Base-by-base conservation (phyloP, 1,140 invertebrate genomes). In the Diploscapter pachys region DNA sequence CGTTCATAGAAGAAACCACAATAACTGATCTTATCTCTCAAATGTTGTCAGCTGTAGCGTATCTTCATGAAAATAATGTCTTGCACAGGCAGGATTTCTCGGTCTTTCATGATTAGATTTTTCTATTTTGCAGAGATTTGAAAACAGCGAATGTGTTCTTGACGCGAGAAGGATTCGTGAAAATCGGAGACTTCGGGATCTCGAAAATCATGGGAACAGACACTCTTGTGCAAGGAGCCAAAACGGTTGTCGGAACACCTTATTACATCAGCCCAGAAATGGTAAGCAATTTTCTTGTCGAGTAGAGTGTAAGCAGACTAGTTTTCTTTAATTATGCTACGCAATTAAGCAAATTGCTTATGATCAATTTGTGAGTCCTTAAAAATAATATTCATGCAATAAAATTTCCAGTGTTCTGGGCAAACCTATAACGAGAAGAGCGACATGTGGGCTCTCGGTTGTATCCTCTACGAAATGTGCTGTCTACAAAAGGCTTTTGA, bases 231-330 rank as follows among this genome's bases (percentile, higher is more conserved):
- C 89, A 89, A 52, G 90, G 90, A 77, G 91, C 92, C 4, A 89
- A 91, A 76, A 92, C 91, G 3, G 91, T 92, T 63, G 78, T 92
- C n/a, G 91, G 91, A 4, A 92, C 92, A 11, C 92, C 92, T 3
- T 92, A 92, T 85, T 92, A 92, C 84, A 91, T 92, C 74, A 92
- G 91, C 83, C 92, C 91, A 3, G 92, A 92, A 86, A 92, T 92
- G 91, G 91, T 91, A 87, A 86, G 74, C 76, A 63, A 61, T 51
- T 59, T 59, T 66, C 52, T 53, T 11, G 62, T 63, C 71, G 59
- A 49, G 81, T 84, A 67, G 53, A 53, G 56, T 55, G 67, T 49
- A 55, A 64, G 9, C 78, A 9, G 74, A 54, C 56, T 66, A 52
- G 13, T 68, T 68, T 75, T 79, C 48, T 62, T 48, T 11, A 31